Conservation (phyloP, 2,797 vertebrate species). For the Kryptopterus vitreolus region DNA sequence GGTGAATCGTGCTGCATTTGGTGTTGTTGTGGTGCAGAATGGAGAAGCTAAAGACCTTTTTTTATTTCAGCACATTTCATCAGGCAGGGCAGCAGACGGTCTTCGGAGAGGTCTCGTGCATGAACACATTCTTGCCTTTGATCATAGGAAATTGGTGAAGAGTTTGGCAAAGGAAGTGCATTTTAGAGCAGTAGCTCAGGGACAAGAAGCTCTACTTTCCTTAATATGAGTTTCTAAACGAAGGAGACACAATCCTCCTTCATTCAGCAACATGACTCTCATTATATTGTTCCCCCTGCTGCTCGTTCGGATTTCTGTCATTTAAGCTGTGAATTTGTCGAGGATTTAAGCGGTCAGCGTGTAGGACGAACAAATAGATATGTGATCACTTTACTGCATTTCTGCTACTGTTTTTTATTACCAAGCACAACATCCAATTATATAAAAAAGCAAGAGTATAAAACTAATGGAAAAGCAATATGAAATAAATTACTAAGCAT, state of each 20-base stretch:
- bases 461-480: neutral
- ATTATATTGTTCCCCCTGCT: neutral
- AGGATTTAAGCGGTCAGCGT: neutral
- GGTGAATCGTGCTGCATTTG: neutral
- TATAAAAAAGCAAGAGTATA: neutral
- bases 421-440: neutral
- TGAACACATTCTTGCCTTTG: conserved; percentile 10
- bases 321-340: neutral
- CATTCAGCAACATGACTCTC: neutral
- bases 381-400: neutral
- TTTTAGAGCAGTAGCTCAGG: conserved; percentile 20
- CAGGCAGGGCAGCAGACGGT: conserved; percentile 34
- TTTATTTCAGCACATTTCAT: conserved; percentile 36
- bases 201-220: conserved; percentile 20
- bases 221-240: conserved; percentile 4
- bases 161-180: conserved; percentile 15
- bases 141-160: conserved; percentile 19
- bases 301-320: conserved; percentile 2
- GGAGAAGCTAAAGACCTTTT: neutral
- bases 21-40: conserved; percentile 3
- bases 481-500: neutral
- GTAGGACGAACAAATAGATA: no score
- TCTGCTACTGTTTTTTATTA: no score
- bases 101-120: conserved; percentile 19
- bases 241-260: conserved; percentile 7